Percentiles rank a stretch among this genome's conserved stretches.
These are phyloP conservation scores for Actenoides hombroni DNA, from an alignment of 2,113 vertebrate genomes.

Conservation along the genomic window DNA sequence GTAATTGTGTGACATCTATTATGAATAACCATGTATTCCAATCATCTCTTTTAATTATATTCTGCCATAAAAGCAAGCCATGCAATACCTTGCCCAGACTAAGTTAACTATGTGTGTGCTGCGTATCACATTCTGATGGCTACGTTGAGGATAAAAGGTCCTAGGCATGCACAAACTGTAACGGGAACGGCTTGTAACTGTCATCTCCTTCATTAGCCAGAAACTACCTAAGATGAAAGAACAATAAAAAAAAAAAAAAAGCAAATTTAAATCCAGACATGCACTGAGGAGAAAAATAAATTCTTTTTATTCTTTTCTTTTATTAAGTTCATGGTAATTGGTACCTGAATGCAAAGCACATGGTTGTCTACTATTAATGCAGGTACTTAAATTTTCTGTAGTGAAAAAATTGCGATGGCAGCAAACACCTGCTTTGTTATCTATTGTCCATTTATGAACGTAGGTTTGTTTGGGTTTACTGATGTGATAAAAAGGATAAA, in stretches of 20 bases:
- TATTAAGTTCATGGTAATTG: not conserved
- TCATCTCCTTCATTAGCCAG: conserved; percentile 7
- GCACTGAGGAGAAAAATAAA: not conserved
- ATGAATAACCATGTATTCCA: conserved; percentile 76
- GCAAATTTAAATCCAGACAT: not conserved
- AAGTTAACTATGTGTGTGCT: conserved; percentile 18
- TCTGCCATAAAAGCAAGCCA: conserved; percentile 52
- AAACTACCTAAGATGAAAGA: not conserved
- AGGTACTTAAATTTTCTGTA: not conserved
- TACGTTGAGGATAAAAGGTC: conserved; percentile 1
- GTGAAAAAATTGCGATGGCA: not conserved
- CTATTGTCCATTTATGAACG: not conserved
- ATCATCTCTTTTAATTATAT: conserved; percentile 75
- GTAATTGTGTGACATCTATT: conserved; percentile 75
- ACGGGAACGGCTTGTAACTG: not conserved
- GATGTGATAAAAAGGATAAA: not conserved
- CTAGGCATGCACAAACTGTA: not conserved
- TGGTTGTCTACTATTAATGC: not conserved
- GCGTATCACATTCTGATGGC: not conserved
- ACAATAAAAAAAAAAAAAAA: not conserved
- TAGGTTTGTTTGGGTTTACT: not conserved
- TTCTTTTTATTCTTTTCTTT: not conserved
- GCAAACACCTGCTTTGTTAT: not conserved
- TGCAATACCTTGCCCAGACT: conserved; percentile 31
- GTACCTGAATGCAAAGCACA: not conserved